Evolutionary conservation across 2,113 vertebrate species (phyloP).

Genomic region (Tyrannus savana): DNA sequence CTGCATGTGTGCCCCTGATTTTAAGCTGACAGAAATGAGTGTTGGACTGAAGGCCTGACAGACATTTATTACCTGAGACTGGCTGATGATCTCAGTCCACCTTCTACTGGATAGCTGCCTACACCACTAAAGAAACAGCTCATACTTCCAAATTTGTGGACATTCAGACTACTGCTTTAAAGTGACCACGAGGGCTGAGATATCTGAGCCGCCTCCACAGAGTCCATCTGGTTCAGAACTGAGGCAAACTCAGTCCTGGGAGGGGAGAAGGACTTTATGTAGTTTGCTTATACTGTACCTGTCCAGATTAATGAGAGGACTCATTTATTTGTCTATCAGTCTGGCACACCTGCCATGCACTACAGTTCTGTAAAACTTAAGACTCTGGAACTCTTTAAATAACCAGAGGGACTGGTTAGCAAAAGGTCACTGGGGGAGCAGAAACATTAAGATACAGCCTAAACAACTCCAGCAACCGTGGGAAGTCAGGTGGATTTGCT

Average conservation of each 20-base stretch:
- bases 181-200: neutral
- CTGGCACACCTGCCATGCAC: neutral
- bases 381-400: neutral
- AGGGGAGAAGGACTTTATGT: neutral
- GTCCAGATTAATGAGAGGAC: neutral
- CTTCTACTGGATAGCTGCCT: neutral
- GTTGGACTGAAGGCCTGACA: neutral
- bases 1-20: neutral
- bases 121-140: neutral
- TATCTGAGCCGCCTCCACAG: neutral
- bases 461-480: neutral
- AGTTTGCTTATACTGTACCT: neutral
- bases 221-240: neutral
- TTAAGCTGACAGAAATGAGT: neutral
- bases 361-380: neutral
- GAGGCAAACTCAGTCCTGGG: neutral
- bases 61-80: neutral
- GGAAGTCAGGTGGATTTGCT: neutral
- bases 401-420: neutral
- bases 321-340: neutral
- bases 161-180: neutral
- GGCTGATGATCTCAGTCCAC: neutral
- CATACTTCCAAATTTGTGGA: neutral
- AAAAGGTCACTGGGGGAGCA: neutral
- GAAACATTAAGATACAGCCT: neutral